phyloP scores from a whole-genome alignment of 2,888 invertebrate genomes.

The Rhogogaster chlorosoma region DNA sequence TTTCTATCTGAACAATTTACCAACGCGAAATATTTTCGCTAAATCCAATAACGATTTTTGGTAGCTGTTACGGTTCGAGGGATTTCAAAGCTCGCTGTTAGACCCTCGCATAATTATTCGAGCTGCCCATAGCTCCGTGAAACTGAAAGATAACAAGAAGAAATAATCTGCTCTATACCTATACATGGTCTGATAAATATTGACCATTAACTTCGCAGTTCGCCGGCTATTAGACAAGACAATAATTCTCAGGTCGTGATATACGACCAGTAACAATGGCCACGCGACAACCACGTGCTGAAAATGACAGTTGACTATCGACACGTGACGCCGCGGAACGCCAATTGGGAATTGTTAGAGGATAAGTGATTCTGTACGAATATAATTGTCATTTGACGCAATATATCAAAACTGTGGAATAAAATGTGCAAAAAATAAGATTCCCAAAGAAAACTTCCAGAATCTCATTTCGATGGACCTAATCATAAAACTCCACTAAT shows the following conservation, averaged over 20 bases:
- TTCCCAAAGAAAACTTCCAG: no score
- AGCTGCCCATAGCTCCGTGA: conserved; percentile 43
- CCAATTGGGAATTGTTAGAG: conserved; percentile 35
- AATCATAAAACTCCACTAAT: no score
- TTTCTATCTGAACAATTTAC: neutral
- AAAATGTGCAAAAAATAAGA: neutral
- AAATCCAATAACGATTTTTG: neutral
- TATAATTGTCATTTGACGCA: neutral
- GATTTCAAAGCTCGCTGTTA: neutral
- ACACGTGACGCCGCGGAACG: conserved; percentile 43
- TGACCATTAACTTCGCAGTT: neutral
- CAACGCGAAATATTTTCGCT: neutral
- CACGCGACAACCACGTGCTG: conserved; percentile 60
- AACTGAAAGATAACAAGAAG: conserved; percentile 47
- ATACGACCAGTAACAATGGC: conserved; percentile 51
- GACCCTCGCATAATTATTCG: conserved; percentile 6
- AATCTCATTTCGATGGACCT: no score
- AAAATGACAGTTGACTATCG: conserved; percentile 60
- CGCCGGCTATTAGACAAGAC: neutral
- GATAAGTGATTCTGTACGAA: conserved; percentile 24
- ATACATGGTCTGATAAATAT: conserved; percentile 23
- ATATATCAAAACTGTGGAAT: neutral
- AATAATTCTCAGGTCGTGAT: conserved; percentile 25
- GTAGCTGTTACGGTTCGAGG: neutral
- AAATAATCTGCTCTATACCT: conserved; percentile 12